phyloP scores from a whole-genome alignment of 1,140 invertebrate genomes.

The Dendroctonus valens region DNA sequence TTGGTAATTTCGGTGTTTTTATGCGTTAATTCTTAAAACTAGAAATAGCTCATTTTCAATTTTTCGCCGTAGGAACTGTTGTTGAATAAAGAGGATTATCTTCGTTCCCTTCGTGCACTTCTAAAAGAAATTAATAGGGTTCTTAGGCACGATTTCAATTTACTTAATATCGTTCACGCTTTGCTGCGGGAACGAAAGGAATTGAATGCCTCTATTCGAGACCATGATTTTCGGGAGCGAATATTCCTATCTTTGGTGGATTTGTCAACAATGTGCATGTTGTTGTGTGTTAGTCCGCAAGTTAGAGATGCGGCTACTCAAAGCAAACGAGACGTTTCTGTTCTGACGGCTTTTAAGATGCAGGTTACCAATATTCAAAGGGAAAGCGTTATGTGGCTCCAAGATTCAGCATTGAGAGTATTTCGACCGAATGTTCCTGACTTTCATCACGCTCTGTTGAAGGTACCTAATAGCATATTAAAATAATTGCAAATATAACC shows the following conservation, averaged over 20 bases:
- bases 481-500: background rate
- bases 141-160: constrained; percentile 75
- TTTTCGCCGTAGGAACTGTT: constrained; percentile 71
- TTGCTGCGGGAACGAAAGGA: constrained; percentile 66
- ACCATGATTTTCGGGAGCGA: constrained; percentile 74
- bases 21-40: background rate
- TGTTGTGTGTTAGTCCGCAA: constrained; percentile 74
- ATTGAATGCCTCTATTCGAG: constrained; percentile 53
- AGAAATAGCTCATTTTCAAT: background rate
- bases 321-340: constrained; percentile 56
- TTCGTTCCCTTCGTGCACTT: constrained; percentile 78
- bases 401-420: constrained; percentile 71
- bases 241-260: constrained; percentile 82
- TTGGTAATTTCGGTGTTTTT: no score
- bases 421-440: constrained; percentile 73
- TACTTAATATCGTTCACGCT: constrained; percentile 67
- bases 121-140: constrained; percentile 84
- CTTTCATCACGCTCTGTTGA: constrained; percentile 78
- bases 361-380: constrained; percentile 74
- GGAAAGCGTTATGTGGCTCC: constrained; percentile 82
- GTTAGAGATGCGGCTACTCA: constrained; percentile 68
- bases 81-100: constrained; percentile 85
- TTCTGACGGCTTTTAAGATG: constrained; percentile 48
- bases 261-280: constrained; percentile 80
- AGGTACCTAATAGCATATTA: constrained; percentile 48